These are phyloP conservation scores for Myotis davidii DNA, from an alignment of 2,113 vertebrate species.

Conservation along the genomic window DNA sequence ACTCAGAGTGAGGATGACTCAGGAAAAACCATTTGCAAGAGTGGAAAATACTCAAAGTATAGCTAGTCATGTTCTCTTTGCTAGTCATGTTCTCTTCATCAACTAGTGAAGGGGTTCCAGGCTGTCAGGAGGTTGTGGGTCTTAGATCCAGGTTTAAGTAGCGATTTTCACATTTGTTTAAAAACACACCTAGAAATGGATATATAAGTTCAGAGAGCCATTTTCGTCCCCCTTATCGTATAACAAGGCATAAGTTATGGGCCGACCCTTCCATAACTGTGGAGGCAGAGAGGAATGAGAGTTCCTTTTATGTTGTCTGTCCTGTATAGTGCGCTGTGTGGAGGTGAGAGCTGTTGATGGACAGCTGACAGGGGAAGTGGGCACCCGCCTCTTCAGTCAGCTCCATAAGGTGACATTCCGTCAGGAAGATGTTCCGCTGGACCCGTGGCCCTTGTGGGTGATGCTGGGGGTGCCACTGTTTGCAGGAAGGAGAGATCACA, in stretches of 20 bases:
- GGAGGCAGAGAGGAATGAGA: not conserved
- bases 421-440: conserved; percentile 76
- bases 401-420: conserved; percentile 76
- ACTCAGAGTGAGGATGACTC: not conserved
- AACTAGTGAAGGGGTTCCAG: not conserved
- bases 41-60: not conserved
- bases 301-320: not conserved
- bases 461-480: conserved; percentile 59
- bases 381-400: conserved; percentile 79
- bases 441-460: conserved; percentile 11
- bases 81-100: not conserved
- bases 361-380: conserved; percentile 73
- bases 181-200: not conserved
- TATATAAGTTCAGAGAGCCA: not conserved
- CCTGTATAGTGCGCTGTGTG: conserved; percentile 71
- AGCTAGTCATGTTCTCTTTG: not conserved
- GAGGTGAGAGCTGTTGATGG: conserved; percentile 76
- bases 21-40: not conserved
- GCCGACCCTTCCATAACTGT: not conserved
- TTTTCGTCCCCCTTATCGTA: not conserved
- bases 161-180: not conserved
- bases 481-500: conserved; percentile 80
- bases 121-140: not conserved
- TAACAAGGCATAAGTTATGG: not conserved
- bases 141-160: not conserved